A percentile compares a stretch with the other conserved stretches of the same genome.
phyloP scores from a whole-genome alignment of 1,140 invertebrate genomes.

The Liolophura sinensis region DNA sequence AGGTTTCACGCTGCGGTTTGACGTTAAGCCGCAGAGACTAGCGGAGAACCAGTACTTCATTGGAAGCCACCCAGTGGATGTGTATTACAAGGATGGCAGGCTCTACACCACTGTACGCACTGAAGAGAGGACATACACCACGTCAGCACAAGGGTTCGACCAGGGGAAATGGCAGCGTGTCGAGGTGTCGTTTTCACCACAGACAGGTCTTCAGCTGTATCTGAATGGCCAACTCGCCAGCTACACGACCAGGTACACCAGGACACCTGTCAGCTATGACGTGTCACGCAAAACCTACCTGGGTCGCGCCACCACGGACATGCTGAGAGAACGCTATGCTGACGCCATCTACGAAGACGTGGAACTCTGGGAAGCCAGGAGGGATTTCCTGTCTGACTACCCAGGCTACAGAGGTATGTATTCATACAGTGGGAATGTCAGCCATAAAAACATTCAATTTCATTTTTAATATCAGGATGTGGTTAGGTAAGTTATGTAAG shows the following conservation, averaged over 20 bases:
- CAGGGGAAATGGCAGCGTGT: slow-evolving; percentile 39
- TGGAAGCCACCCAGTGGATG: slow-evolving; percentile 44
- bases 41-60: slow-evolving; percentile 47
- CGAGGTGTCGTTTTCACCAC: slow-evolving; percentile 28
- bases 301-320: slow-evolving; percentile 37
- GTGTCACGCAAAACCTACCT: slow-evolving; percentile 28
- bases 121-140: slow-evolving; percentile 39
- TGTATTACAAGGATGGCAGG: slow-evolving; percentile 49
- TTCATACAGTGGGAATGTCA: too few species aligned
- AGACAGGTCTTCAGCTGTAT: slow-evolving; percentile 44
- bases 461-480: too few species aligned
- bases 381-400: slow-evolving; percentile 28
- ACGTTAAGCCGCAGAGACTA: slow-evolving; percentile 35
- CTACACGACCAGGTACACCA: slow-evolving; percentile 29
- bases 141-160: slow-evolving; percentile 32
- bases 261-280: slow-evolving; percentile 27
- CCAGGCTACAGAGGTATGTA: slow-evolving; percentile 8
- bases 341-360: slow-evolving; percentile 45
- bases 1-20: slow-evolving; percentile 42
- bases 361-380: slow-evolving; percentile 45
- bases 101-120: slow-evolving; percentile 44
- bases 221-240: slow-evolving; percentile 38
- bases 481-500: too few species aligned
- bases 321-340: slow-evolving; percentile 32
- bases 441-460: too few species aligned